These are phyloP conservation scores for Anolis carolinensis DNA, from an alignment of 2,113 vertebrate genomes.

Conservation along the genomic window DNA sequence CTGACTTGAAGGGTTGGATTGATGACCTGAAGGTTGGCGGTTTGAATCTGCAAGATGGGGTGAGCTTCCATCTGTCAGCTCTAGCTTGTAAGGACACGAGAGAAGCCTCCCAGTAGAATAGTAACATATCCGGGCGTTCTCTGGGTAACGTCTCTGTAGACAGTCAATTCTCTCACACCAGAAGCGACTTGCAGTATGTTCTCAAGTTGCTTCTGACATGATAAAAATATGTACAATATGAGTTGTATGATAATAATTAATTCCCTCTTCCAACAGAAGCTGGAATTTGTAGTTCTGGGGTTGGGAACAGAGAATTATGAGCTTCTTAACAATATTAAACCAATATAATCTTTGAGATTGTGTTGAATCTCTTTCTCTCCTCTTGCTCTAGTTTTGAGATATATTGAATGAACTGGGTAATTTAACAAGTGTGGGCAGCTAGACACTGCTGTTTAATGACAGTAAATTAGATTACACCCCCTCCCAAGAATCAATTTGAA, in stretches of 20 bases:
- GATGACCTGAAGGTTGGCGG: too few relatives aligned
- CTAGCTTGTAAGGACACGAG: too few relatives aligned
- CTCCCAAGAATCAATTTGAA: slow-evolving; percentile 13
- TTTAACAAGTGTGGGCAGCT: slow-evolving; percentile 19
- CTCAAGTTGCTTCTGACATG: too few relatives aligned
- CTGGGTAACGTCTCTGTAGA: too few relatives aligned
- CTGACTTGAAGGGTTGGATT: too few relatives aligned
- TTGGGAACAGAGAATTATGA: neutral
- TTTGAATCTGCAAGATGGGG: too few relatives aligned
- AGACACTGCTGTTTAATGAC: slow-evolving; percentile 27
- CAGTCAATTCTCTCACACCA: too few relatives aligned
- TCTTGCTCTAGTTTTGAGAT: neutral
- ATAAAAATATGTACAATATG: neutral
- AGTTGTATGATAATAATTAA: neutral
- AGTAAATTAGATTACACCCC: slow-evolving; percentile 21
- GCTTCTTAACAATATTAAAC: neutral
- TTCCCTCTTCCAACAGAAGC: neutral
- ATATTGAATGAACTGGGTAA: slow-evolving; percentile 25
- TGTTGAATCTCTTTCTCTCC: neutral
- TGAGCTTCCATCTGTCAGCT: too few relatives aligned
- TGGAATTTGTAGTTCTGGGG: neutral
- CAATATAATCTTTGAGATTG: neutral
- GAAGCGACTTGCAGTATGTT: too few relatives aligned
- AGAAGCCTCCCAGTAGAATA: too few relatives aligned
- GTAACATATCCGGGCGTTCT: too few relatives aligned